Base-by-base conservation (phyloP, 2,113 vertebrate genomes). In the Raja brachyura region DNA sequence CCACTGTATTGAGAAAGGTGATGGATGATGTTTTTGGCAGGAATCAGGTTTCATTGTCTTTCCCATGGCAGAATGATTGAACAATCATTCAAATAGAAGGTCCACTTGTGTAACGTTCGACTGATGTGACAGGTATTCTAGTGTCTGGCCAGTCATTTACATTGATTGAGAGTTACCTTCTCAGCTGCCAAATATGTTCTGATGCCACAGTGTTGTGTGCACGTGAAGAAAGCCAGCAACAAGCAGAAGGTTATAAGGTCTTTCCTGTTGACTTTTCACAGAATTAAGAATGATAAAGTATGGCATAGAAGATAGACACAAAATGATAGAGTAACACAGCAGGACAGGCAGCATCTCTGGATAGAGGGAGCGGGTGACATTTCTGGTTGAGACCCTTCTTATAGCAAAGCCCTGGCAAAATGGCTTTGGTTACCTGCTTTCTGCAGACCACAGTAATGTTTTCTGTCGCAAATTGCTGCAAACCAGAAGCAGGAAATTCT, bases 1-100 rank as follows among this genome's bases (percentile, higher is more conserved):
- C 48, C 54, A 59, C 79, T 59, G 14, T 56, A 25, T 9, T 83
- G 22, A 83, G 54, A 54, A 54, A 83, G 6, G 79, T 83, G 79
- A 25, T 83, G 79, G 79, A 56, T 83, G 79, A 6, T 22, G 20
- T 56, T 48, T 81, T 54, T 56, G 20, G 48, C 54, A 56, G 48
- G 79, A 25, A 20, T 83, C 79, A 25, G 79, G n/a, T 83, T 83
- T 83, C 79, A 56, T 22, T 83, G 54, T 22, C 79, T 83, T 83
- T 25, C 54, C 79, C 22, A 79, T 83, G 48, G 79, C 79, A 83
- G 48, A 83, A 25, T 28, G 79, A 83, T 83, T 10, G 22, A 83
- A 54, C 48, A 56, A 54, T 25, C 79, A 56, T 1, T 20, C 18
- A 22, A 66, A 66, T 14, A 33, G 77, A 39, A 79, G 39, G 39